phyloP scores from a whole-genome alignment of 2,888 invertebrate species.

The Chironomus tentans region DNA sequence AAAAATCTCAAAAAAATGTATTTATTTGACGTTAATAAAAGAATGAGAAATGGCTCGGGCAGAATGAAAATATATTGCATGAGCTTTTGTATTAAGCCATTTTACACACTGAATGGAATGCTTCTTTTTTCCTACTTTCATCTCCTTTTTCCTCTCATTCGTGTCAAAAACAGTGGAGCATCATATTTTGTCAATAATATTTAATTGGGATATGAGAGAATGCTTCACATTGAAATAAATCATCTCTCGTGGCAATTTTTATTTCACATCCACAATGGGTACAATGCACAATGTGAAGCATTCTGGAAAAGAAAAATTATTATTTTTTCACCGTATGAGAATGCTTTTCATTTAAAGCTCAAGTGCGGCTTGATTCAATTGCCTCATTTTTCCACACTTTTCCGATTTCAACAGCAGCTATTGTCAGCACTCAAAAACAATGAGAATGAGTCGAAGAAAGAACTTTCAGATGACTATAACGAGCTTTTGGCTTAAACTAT shows the following conservation, averaged over 20 bases:
- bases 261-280: not conserved
- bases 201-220: not conserved
- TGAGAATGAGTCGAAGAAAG: too few relatives aligned
- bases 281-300: not conserved
- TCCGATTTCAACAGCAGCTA: too few relatives aligned
- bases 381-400: not conserved
- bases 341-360: not conserved
- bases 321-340: too few relatives aligned
- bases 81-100: too few relatives aligned
- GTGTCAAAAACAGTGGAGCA: not conserved
- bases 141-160: not conserved
- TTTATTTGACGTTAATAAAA: too few relatives aligned
- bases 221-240: not conserved
- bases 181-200: slow-evolving; percentile 1
- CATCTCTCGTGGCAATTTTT: not conserved
- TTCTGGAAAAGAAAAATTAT: too few relatives aligned
- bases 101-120: not conserved
- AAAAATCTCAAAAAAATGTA: too few relatives aligned
- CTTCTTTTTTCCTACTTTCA: not conserved
- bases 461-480: too few relatives aligned
- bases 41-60: too few relatives aligned
- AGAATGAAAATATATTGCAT: too few relatives aligned
- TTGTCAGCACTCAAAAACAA: too few relatives aligned
- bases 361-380: not conserved
- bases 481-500: too few relatives aligned